Evolutionary conservation across 2,113 vertebrate genomes (phyloP).

Genomic region (Actinemys pallida): DNA sequence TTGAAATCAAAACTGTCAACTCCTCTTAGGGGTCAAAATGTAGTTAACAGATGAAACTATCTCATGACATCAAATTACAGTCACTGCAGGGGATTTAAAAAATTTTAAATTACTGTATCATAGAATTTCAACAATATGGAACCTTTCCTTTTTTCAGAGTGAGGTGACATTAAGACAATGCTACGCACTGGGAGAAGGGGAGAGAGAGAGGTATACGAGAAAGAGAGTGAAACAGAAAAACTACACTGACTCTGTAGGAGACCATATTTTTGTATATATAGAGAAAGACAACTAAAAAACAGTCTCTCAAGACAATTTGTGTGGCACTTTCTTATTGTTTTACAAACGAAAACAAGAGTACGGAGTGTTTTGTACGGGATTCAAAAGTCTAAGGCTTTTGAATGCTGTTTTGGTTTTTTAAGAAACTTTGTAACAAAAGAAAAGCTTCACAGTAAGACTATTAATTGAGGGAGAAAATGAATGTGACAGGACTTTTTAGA

Average conservation of each 20-base stretch:
- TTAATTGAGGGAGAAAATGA: constrained; percentile 35
- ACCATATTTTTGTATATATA: background rate
- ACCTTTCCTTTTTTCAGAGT: background rate
- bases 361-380: background rate
- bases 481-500: constrained; percentile 35
- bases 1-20: background rate
- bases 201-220: background rate
- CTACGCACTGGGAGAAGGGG: background rate
- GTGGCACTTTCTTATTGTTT: constrained; percentile 19
- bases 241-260: background rate
- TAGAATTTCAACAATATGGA: background rate
- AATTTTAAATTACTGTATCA: background rate
- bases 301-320: background rate
- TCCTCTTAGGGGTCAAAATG: background rate
- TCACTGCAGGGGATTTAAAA: background rate
- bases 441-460: background rate
- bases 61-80: background rate
- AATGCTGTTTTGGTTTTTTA: background rate
- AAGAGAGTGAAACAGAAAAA: background rate
- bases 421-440: constrained; percentile 22
- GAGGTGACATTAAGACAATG: background rate
- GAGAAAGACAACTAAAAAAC: rapidly evolving
- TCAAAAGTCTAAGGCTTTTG: background rate
- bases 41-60: background rate
- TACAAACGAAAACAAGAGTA: background rate